Evolutionary conservation across 1,140 invertebrate species (phyloP), one percentile per base, ranked within the genome.

Genomic region (Conus betulinus): DNA sequence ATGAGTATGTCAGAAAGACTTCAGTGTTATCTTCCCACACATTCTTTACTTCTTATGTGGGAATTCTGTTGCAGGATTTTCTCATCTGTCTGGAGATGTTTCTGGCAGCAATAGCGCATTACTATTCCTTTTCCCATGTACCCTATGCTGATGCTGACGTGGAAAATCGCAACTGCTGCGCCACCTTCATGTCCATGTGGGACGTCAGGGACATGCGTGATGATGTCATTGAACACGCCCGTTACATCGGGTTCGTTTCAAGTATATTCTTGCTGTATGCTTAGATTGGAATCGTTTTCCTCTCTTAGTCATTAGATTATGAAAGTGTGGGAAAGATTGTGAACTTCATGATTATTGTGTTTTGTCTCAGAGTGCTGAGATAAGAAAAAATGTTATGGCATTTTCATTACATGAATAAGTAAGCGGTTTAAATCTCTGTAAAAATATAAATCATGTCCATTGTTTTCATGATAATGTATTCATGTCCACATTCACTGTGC

Each of bases 151-250:
- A 93, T 79, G 71, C 55, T 5, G 91, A 81, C 13, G 90, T 90
- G 25, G 90, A 92, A 11, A 88, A 90, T 86, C 67, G 83, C 6
- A 91, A 93, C 88, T 95, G 94, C 87, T 95, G 92, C 76, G 23
- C 87, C 27, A 97, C 97, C 13, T 97, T 96, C 89, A 95, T 96
- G 88, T 97, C 97, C 23, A 99, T 99, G 98, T 98, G 98, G 97
- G 98, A 99, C 95, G 97, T 99, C 11, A 98, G 98, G 0, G 98
- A 99, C 95, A 98, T 99, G 51, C 97, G 97, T 81, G 97, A 97
- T 89, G 98, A 99, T 94, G 97, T 99, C 63, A 97, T 97, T 85
- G 98, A 99, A 93, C 98, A 99, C 94, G 96, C 99, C 85, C 97
- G 97, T 15, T 97, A 98, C 87, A 97, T 99, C 55, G 94, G 94